phyloP scores from a whole-genome alignment of 2,113 vertebrate genomes.

The Poicephalus gulielmi region DNA sequence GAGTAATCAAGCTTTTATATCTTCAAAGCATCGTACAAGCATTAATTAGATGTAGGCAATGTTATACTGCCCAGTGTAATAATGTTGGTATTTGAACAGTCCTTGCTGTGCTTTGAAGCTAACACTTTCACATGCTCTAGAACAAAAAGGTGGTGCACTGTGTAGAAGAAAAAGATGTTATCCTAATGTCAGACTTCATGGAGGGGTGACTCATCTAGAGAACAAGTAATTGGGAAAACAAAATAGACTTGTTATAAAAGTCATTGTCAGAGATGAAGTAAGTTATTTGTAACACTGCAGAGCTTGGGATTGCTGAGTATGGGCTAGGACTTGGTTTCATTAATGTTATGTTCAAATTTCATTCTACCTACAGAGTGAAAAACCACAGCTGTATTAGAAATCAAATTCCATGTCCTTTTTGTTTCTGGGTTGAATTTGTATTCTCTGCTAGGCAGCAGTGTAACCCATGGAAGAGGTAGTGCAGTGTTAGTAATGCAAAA shows the following conservation, averaged over 20 bases:
- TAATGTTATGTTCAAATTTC: neutral
- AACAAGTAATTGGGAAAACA: neutral
- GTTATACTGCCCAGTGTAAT: neutral
- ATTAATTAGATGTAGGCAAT: neutral
- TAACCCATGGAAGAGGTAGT: neutral
- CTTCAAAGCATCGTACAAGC: neutral
- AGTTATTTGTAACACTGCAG: neutral
- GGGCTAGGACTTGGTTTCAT: neutral
- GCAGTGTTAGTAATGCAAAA: neutral
- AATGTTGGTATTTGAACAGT: neutral
- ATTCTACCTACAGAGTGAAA: neutral
- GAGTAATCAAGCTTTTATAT: neutral
- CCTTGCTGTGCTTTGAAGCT: neutral
- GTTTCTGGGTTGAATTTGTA: neutral
- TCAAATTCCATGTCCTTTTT: neutral
- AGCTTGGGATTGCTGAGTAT: neutral
- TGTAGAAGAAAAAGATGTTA: neutral
- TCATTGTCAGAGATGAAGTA: neutral
- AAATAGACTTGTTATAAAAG: neutral
- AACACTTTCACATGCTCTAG: neutral
- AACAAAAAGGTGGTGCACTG: neutral
- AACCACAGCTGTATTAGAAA: neutral
- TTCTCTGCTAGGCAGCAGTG: neutral
- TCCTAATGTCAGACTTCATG: neutral
- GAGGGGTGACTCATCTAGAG: neutral